phyloP scores from a whole-genome alignment of 2,797 vertebrate species.

The Cuniculus paca region DNA sequence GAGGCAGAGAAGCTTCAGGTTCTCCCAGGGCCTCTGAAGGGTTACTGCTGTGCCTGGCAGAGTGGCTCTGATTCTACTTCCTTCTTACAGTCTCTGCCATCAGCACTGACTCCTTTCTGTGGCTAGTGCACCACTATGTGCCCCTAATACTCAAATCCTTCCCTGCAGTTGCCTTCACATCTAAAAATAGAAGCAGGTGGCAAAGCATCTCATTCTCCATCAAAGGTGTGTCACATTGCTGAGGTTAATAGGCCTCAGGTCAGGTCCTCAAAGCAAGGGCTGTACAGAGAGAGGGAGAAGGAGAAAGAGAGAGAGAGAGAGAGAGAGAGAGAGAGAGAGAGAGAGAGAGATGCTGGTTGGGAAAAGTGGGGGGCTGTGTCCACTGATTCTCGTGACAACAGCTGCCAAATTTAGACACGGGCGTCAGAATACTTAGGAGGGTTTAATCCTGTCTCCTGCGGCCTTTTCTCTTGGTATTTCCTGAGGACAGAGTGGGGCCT shows the following conservation, averaged over 20 bases:
- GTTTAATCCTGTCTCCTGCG: slow-evolving; percentile 19
- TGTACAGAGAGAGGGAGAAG: not conserved
- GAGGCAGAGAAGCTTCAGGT: not conserved
- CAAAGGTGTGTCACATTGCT: not conserved
- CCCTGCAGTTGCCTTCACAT: not conserved
- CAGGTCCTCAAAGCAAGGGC: not conserved
- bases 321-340: not conserved
- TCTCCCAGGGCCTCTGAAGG: not conserved
- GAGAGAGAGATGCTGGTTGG: not conserved
- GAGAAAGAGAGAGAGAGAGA: not conserved
- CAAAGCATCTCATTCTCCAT: not conserved
- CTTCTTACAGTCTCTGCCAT: not conserved
- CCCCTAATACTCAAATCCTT: not conserved
- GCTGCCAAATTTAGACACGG: not conserved
- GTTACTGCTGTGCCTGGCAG: not conserved
- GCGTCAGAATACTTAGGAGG: not conserved
- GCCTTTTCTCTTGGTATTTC: slow-evolving; percentile 76
- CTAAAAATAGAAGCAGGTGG: not conserved
- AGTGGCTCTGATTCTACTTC: too few species aligned
- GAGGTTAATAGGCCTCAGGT: not conserved
- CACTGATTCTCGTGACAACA: not conserved
- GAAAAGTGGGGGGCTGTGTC: not conserved
- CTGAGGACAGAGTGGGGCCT: slow-evolving; percentile 77
- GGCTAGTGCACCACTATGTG: not conserved
- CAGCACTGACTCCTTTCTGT: too few species aligned